These are phyloP conservation scores for Trichopoda pennipes DNA, from an alignment of 2,888 invertebrate genomes.

Conservation along the genomic window DNA sequence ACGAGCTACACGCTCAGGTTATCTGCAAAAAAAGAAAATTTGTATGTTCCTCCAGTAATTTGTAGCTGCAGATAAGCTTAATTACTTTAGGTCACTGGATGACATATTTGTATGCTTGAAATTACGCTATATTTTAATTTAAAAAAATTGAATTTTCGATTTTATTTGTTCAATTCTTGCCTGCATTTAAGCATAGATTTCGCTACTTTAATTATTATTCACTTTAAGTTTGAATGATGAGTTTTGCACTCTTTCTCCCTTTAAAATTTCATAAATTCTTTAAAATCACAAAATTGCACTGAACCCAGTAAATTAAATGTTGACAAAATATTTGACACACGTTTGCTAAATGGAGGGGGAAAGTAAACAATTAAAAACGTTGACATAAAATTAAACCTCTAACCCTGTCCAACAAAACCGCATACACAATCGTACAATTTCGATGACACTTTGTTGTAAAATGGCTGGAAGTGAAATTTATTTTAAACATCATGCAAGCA, in stretches of 20 bases:
- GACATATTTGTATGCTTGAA: too few species aligned
- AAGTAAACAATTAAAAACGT: conserved; percentile 48
- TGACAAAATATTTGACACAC: conserved; percentile 42
- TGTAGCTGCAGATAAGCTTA: too few species aligned
- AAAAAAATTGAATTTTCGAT: too few species aligned
- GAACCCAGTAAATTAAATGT: conserved; percentile 32
- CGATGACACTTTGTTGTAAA: conserved; percentile 42
- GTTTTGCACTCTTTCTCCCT: too few species aligned
- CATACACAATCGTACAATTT: neutral
- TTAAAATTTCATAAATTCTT: neutral
- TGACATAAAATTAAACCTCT: conserved; percentile 35
- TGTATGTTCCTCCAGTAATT: too few species aligned
- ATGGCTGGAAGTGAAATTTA: conserved; percentile 21
- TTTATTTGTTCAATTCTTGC: too few species aligned
- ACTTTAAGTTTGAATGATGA: neutral
- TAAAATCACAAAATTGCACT: conserved; percentile 34
- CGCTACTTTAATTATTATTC: neutral
- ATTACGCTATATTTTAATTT: too few species aligned
- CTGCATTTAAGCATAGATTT: too few species aligned
- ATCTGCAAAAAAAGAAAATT: too few species aligned
- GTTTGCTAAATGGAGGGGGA: conserved; percentile 1
- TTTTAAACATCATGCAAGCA: conserved; percentile 29
- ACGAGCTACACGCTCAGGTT: too few species aligned
- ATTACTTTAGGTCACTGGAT: too few species aligned
- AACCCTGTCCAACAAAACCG: conserved; percentile 35